phyloP scores from a whole-genome alignment of 1,140 invertebrate species.

The Drosophila bocki region DNA sequence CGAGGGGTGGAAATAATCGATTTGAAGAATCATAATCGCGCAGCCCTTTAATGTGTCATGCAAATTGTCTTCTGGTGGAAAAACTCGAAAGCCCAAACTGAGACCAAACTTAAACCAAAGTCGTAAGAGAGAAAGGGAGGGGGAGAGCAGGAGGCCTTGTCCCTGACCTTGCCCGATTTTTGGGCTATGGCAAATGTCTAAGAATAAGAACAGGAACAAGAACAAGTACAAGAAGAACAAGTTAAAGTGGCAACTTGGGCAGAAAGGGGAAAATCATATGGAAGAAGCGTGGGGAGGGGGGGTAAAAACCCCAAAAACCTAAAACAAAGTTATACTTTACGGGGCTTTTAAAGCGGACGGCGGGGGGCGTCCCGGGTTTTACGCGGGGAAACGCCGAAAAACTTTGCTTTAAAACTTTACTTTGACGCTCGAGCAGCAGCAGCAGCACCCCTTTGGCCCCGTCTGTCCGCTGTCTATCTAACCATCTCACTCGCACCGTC shows the following conservation, averaged over 20 bases:
- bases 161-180: constrained; percentile 82
- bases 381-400: constrained; percentile 62
- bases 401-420: constrained; percentile 84
- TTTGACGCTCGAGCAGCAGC: constrained; percentile 60
- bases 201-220: constrained; percentile 47
- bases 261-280: constrained; percentile 30
- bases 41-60: constrained; percentile 44
- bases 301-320: constrained; percentile 77
- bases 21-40: constrained; percentile 31
- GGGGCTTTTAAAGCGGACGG: constrained; percentile 67
- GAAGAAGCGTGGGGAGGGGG: not conserved
- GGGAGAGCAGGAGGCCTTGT: constrained; percentile 51
- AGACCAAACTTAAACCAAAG: constrained; percentile 11
- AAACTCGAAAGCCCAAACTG: constrained; percentile 22
- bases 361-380: constrained; percentile 10
- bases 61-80: constrained; percentile 33
- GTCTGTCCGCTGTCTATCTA: constrained; percentile 66
- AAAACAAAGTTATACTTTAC: constrained; percentile 83
- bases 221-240: constrained; percentile 57
- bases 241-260: constrained; percentile 54
- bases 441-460: constrained; percentile 49
- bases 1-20: constrained; percentile 18
- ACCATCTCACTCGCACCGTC: constrained; percentile 36
- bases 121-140: constrained; percentile 1
- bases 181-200: constrained; percentile 70